These are phyloP conservation scores for Aphidius gifuensis DNA, from an alignment of 1,140 invertebrate genomes.

Conservation along the genomic window DNA sequence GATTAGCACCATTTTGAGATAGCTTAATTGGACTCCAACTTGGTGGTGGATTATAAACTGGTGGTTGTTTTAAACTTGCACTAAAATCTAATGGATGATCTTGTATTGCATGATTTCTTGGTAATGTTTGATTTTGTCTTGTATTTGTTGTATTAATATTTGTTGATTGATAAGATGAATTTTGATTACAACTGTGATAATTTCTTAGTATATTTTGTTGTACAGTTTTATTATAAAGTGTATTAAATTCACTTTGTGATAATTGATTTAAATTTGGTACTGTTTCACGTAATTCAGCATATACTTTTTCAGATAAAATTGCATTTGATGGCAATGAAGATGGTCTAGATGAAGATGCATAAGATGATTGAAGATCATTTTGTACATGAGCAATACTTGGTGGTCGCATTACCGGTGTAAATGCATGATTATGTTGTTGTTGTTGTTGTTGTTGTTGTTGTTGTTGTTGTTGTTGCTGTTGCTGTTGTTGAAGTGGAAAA, in stretches of 20 bases:
- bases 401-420: slow-evolving; percentile 11
- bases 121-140: slow-evolving; percentile 37
- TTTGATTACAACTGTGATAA: slow-evolving; percentile 32
- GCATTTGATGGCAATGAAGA: slow-evolving; percentile 23
- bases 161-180: not conserved
- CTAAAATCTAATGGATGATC: slow-evolving; percentile 41
- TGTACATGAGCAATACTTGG: slow-evolving; percentile 35
- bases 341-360: slow-evolving; percentile 26
- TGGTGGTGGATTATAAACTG: slow-evolving; percentile 48
- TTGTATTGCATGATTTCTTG: slow-evolving; percentile 30
- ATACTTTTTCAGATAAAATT: slow-evolving; percentile 46
- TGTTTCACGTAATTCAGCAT: slow-evolving; percentile 48
- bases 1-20: slow-evolving; percentile 38
- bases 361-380: slow-evolving; percentile 32
- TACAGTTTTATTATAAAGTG: slow-evolving; percentile 52
- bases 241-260: slow-evolving; percentile 53
- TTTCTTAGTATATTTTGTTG: slow-evolving; percentile 52
- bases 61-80: slow-evolving; percentile 46
- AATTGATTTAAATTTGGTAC: slow-evolving; percentile 50
- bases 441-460: not conserved
- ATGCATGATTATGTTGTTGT: slow-evolving; percentile 25
- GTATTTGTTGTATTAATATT: slow-evolving; percentile 1
- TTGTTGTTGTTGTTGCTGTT: no score
- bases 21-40: slow-evolving; percentile 44
- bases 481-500: slow-evolving; percentile 8